Percentiles rank a stretch among this genome's conserved stretches.
phyloP scores from a whole-genome alignment of 1,140 invertebrate genomes.

The Bursaphelenchus mucronatus region DNA sequence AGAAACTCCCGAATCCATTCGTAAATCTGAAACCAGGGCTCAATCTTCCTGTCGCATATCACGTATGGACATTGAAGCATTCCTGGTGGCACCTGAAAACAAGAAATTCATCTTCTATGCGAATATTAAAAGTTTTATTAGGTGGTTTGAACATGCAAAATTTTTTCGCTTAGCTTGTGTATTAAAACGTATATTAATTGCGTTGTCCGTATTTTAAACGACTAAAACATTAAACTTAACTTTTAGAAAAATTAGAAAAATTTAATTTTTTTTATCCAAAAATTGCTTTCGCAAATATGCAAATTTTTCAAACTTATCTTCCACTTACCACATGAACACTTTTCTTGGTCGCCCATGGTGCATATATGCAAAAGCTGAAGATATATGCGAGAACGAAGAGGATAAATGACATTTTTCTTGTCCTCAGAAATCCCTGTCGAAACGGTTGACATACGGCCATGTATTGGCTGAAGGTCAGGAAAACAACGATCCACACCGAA shows the following conservation, averaged over 20 bases:
- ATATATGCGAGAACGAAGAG: constrained; percentile 53
- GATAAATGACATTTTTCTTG: constrained; percentile 38
- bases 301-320: not conserved
- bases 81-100: constrained; percentile 36
- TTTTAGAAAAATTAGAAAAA: no score
- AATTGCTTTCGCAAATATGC: no score
- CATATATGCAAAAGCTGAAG: constrained; percentile 57
- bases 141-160: no score
- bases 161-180: not conserved
- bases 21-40: constrained; percentile 51
- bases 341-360: constrained; percentile 59
- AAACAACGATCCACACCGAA: constrained; percentile 59
- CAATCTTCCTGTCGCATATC: constrained; percentile 47
- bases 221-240: no score
- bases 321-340: constrained; percentile 42
- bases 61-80: constrained; percentile 47
- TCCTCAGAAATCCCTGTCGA: constrained; percentile 35
- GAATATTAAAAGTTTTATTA: no score
- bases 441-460: constrained; percentile 57
- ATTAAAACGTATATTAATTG: no score
- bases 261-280: no score
- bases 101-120: no score
- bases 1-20: constrained; percentile 56
- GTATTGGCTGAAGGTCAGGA: constrained; percentile 57
- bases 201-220: no score